Base-by-base conservation (phyloP, 2,797 vertebrate species). In the Xiphophorus birchmanni region DNA sequence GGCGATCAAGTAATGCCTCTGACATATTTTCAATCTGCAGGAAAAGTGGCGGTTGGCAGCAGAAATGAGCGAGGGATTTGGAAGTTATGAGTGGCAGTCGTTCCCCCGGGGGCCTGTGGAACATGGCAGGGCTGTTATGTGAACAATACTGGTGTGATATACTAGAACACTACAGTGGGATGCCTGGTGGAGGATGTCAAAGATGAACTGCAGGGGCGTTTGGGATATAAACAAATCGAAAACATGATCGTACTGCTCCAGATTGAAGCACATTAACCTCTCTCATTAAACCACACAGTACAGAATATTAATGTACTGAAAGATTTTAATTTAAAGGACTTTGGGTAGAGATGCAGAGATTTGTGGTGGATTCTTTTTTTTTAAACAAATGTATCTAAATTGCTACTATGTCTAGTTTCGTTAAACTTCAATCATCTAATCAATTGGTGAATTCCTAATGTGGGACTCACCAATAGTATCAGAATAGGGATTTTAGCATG, bases 61-160 rank as follows among this genome's bases (percentile, higher is more conserved):
- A 84, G 85, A 82, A 89, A 87, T 87, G 84, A 88, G 76, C 26
- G 42, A 58, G 74, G 81, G 79, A 86, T 87, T n/a, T 82, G 50
- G 84, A 82, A 79, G 80, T 84, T 90, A 81, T 89, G 90, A 91
- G 75, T 90, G 90, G 82, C 91, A 88, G 87, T 75, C 0, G 80
- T 65, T 87, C 91, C 75, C 89, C 83, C 1, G 56, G 84, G 84
- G 89, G 65, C 32, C 80, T n/a, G 29, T 86, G 48, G 52, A 90
- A 89, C 87, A 89, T 91, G 87, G 84, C 90, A 85, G 90, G 89
- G 91, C 84, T 89, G 93, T 90, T 91, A 84, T 90, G 80, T 90
- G 91, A 78, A 83, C 80, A 10, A 80, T 82, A 50, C 78, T 48
- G 63, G 44, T 72, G 83, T 93, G 90, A 92, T 92, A 69, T 90